Conservation (phyloP, 2,113 vertebrate species). For the Rhodinocichla rosea region DNA sequence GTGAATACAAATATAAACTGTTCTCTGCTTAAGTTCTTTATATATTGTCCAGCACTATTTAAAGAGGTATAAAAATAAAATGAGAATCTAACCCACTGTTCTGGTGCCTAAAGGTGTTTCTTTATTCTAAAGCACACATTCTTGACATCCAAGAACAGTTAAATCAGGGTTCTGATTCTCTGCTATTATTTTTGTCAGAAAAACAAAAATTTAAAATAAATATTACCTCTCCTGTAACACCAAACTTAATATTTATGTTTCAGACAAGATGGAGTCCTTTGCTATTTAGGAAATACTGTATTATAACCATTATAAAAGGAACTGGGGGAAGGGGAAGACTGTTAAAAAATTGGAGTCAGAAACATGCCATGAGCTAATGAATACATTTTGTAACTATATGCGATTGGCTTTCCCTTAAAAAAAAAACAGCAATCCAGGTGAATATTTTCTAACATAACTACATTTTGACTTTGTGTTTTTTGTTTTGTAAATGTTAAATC, state of each 20-base stretch:
- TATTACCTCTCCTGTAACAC: not conserved
- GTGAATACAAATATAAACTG: not conserved
- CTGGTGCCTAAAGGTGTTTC: not conserved
- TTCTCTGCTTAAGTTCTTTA: not conserved
- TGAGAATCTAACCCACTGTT: not conserved
- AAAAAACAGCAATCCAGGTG: constrained; percentile 64
- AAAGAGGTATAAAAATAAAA: not conserved
- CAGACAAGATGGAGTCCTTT: not conserved
- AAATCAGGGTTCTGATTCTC: not conserved
- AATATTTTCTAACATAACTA: constrained; percentile 60
- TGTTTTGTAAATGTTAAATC: constrained; percentile 64
- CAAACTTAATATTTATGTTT: not conserved
- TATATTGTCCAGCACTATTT: not conserved
- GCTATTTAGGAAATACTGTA: not conserved
- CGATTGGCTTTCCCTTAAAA: constrained; percentile 65
- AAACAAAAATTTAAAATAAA: not conserved
- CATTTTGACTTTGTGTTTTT: constrained; percentile 67
- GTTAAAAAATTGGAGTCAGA: not conserved
- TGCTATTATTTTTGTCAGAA: not conserved
- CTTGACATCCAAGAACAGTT: not conserved
- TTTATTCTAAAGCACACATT: not conserved
- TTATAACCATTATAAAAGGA: not conserved
- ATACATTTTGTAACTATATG: constrained; percentile 33
- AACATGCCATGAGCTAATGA: constrained; percentile 5
- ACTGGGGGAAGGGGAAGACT: not conserved